Evolutionary conservation across 2,888 invertebrate genomes (phyloP), one percentile per base, ranked within the genome.

Genomic region (Aleiodes alternator): DNA sequence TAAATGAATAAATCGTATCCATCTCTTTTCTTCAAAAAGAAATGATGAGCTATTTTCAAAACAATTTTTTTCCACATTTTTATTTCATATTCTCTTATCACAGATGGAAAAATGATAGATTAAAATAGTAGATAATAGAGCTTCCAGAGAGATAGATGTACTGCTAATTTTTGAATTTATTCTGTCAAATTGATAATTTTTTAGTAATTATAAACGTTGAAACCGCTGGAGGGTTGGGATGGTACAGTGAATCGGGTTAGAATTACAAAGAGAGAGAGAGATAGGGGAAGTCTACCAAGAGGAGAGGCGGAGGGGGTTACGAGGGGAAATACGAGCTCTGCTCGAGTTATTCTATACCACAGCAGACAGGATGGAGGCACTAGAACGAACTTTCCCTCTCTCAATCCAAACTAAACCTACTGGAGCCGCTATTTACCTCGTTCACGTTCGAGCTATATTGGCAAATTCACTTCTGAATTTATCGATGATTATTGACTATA

Each of bases 381-480:
- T 87, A 83, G 87, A 87, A 85, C 88, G 87, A 87, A 88, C 87
- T 86, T 86, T 86, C 85, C 84, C 86, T 86, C 87, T 87, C 86
- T 87, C 84, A 82, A 72, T 72, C 73, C 29, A 51, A n/a, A 8
- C 16, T 12, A 23, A 29, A 31, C 66, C 16, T 43, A n/a, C 43
- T 8, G 64, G 11, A 16, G 43, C 43, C 43, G 9, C 43, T 8
- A 43, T 43, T 43, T 8, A 43, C 43, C 43, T 43, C 43, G 43
- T 3, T 43, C 43, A 9, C 0, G 43, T 43, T 43, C 7, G 43
- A 8, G 43, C 43, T 43, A 43, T 8, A 38, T 43, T 3, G 9
- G 11, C 9, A 43, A 43, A 43, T 43, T 43, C 43, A 43, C 9
- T 43, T 9, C 9, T 9, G 9, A 14, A 55, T 23, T 1, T 23